Evolutionary conservation across 2,797 vertebrate genomes (phyloP), one percentile per base, ranked within the genome.

Genomic region (Pipistrellus nathusii): DNA sequence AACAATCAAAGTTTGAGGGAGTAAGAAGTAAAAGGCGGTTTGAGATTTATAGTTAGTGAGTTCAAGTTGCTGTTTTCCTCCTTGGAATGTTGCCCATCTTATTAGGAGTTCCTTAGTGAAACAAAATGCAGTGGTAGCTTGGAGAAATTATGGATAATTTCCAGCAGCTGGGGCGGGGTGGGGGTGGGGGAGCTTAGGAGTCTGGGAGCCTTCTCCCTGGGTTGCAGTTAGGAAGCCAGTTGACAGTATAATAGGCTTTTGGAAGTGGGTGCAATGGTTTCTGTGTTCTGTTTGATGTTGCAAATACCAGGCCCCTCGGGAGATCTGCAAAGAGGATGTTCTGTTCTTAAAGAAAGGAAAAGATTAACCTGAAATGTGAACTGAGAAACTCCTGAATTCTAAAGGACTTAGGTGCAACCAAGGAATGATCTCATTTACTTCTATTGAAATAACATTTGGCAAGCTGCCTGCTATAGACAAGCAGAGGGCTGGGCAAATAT

Each of bases 341-440:
- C 98, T 98, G 96, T 97, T 98, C 97, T 98, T 98, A 84, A 94
- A 96, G 97, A 98, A 98, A 98, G 97, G 97, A 97, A 98, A 97
- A 98, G 98, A 98, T 98, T 98, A 98, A 98, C 98, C 98, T 98
- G 97, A 98, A 98, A 97, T 23, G 95, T 97, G 98, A 98, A 98
- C 97, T 96, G 95, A 94, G 91, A 97, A 97, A 97, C 94, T 92
- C 96, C 95, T 96, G 95, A 98, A 96, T 96, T 97, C 97, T 87
- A 94, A 97, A 97, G 95, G 97, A 97, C 97, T 96, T 97, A 95
- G 97, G 97, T 97, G 92, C 85, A 91, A 90, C 95, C 78, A 97
- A 95, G 92, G 75, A 96, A 93, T 11, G 32, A 94, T 95, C 95
- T 97, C 97, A 94, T 96, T 97, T 96, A 93, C 94, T 97, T 97